Base-by-base conservation (phyloP, 1,140 invertebrate species). In the Contarinia nasturtii region DNA sequence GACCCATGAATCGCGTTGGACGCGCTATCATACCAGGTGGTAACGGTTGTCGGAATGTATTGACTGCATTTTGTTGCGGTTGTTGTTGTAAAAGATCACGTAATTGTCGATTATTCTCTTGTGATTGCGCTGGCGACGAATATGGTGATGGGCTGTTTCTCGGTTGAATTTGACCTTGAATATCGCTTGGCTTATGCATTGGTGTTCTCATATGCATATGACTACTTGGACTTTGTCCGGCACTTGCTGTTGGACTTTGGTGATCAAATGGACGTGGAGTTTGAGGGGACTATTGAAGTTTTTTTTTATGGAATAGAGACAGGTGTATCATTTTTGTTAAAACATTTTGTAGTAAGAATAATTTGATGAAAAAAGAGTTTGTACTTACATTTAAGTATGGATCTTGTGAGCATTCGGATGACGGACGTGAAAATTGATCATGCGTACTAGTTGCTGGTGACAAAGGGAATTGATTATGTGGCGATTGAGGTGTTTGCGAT, bases 1-100 rank as follows among this genome's bases (percentile, higher is more conserved):
- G 27, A 10, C 27, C 27, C 27, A 27, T 27, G 10, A 48, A 33
- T 43, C 47, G 20, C 49, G n/a, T 50, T n/a, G 27, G 55, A n/a
- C 18, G 53, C 12, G 43, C 21, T 4, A 33, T 33, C 33, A 71
- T 66, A 42, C 64, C 61, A 18, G 73, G 73, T 4, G 73, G 73
- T 41, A 76, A 54, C 7, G 73, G 73, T 55, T 74, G 72, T 43
- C 73, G 64, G 49, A 75, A 73, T 10, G 73, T 74, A 12, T 64
- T 67, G 49, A 72, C 69, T 7, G 59, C 51, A 41, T 37, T 15
- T 40, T 21, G 27, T 34, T 49, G 50, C 44, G 40, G 52, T 51
- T 51, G 51, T 50, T 52, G 62, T 56, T 86, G 82, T n/a, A 91
- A 66, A 42, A 91, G 65, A 60, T 89, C 85, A 22, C 86, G 63